phyloP scores from a whole-genome alignment of 2,797 vertebrate genomes.

The Hirundo rustica region DNA sequence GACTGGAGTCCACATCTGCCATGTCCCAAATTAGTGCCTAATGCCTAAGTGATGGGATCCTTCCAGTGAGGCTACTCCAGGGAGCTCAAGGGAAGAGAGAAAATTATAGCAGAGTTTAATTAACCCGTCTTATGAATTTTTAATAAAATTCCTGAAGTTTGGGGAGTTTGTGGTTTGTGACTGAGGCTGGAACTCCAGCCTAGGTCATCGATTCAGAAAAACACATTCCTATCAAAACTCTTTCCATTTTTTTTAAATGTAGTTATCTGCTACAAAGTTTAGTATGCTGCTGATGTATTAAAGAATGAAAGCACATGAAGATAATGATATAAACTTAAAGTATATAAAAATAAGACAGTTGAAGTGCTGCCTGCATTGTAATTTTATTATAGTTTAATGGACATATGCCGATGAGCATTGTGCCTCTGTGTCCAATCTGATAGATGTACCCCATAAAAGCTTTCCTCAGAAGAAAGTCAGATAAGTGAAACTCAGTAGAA shows the following conservation, averaged over 20 bases:
- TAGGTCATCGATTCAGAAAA: not conserved
- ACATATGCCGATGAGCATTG: slow-evolving; percentile 1
- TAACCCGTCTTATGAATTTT: not conserved
- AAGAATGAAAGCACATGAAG: not conserved
- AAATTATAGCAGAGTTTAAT: not conserved
- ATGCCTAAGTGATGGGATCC: not conserved
- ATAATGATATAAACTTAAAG: slow-evolving; percentile 1
- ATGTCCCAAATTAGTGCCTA: not conserved
- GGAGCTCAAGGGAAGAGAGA: not conserved
- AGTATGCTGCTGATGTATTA: not conserved
- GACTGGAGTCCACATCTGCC: not conserved
- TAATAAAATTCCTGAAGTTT: not conserved
- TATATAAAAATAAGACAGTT: slow-evolving; percentile 20
- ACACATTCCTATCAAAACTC: not conserved
- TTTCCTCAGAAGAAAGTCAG: slow-evolving; percentile 54
- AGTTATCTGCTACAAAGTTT: not conserved
- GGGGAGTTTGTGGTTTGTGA: not conserved
- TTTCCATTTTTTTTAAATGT: not conserved
- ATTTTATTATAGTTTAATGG: slow-evolving; percentile 39
- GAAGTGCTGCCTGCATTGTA: slow-evolving; percentile 1
- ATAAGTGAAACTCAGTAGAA: slow-evolving; percentile 57
- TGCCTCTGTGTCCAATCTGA: slow-evolving; percentile 39
- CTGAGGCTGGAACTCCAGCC: not conserved
- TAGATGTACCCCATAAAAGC: slow-evolving; percentile 58
- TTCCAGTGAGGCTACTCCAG: not conserved